Percentiles rank a stretch among this genome's conserved stretches.
Conservation (phyloP, 2,888 invertebrate species). For the Hemithea aestivaria region DNA sequence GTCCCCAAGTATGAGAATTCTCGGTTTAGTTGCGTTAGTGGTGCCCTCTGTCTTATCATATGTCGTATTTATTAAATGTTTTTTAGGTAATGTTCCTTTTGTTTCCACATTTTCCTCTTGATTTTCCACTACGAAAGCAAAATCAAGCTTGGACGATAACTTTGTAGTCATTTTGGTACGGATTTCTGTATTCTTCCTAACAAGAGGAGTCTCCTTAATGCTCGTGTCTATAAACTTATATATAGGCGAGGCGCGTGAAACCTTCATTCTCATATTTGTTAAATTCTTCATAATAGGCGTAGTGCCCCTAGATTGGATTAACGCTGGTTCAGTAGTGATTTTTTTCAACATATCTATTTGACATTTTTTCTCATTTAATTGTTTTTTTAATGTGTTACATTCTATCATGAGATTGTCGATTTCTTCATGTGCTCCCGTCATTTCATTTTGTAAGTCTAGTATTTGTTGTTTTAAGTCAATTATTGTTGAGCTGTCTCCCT, state of each 20-base stretch:
- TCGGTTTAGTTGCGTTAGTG: background rate
- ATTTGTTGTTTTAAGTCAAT: slow-evolving; percentile 1
- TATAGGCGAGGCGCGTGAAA: background rate
- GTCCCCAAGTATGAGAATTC: background rate
- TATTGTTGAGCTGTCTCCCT: background rate
- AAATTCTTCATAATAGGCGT: background rate
- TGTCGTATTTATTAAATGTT: no score
- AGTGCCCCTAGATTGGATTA: background rate
- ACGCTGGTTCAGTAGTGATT: background rate
- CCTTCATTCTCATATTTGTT: background rate
- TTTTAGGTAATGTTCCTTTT: no score
- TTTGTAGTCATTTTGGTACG: no score
- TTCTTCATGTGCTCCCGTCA: background rate
- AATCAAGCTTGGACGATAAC: no score
- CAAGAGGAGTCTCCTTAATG: background rate
- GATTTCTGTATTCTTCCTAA: background rate
- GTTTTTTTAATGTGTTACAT: background rate
- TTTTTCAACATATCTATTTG: background rate
- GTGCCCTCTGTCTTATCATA: background rate
- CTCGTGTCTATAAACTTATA: background rate
- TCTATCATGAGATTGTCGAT: background rate
- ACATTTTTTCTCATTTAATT: background rate
- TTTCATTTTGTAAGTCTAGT: background rate
- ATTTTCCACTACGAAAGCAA: no score
- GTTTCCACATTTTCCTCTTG: no score